phyloP scores from a whole-genome alignment of 2,113 vertebrate species.

The Elaphurus davidianus region DNA sequence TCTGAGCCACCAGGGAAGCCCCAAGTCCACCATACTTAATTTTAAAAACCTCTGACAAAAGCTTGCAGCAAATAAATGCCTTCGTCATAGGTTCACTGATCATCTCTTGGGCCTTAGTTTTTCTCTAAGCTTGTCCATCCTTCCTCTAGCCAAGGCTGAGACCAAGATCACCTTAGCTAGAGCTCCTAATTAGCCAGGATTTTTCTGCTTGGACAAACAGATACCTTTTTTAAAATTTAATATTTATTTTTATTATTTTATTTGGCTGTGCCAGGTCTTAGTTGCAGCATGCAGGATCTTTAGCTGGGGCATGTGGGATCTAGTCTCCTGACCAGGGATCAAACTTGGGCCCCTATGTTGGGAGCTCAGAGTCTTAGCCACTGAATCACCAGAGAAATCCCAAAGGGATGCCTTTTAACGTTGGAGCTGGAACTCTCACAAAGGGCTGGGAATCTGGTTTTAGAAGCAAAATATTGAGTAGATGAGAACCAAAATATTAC shows the following conservation, averaged over 20 bases:
- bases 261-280: neutral
- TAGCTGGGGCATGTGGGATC: neutral
- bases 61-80: neutral
- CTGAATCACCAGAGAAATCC: neutral
- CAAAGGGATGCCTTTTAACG: neutral
- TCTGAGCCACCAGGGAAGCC: neutral
- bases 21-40: neutral
- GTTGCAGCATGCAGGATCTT: neutral
- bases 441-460: slow-evolving; percentile 18
- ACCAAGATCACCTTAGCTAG: neutral
- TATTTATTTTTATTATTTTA: neutral
- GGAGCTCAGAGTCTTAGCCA: neutral
- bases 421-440: neutral
- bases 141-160: neutral
- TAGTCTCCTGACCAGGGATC: neutral
- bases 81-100: neutral
- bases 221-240: neutral
- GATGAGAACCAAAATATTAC: neutral
- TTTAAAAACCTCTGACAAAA: neutral
- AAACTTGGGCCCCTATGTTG: neutral
- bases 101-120: neutral
- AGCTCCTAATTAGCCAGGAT: neutral
- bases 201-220: neutral
- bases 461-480: slow-evolving; percentile 6
- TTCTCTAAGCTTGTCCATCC: neutral